phyloP scores from a whole-genome alignment of 2,113 vertebrate species.

The Heterochromis multidens region DNA sequence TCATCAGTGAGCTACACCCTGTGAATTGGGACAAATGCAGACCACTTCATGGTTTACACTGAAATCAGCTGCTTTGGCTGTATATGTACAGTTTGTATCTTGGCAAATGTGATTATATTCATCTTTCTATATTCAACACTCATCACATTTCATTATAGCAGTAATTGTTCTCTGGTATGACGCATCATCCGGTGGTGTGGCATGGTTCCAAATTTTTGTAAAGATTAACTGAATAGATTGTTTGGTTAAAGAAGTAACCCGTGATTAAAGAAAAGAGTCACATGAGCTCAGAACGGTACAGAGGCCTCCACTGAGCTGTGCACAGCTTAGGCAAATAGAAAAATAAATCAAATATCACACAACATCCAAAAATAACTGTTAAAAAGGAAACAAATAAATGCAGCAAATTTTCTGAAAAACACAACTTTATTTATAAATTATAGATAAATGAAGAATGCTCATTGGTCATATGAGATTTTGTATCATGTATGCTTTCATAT shows the following conservation, averaged over 20 bases:
- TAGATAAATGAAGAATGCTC: background rate
- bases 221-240: background rate
- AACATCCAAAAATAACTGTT: background rate
- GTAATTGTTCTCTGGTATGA: background rate
- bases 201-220: background rate
- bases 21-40: background rate
- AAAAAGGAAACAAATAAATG: background rate
- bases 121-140: background rate
- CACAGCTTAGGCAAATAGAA: background rate
- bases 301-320: background rate
- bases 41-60: background rate
- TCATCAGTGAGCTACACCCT: background rate
- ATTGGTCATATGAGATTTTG: background rate
- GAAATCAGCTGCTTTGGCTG: background rate
- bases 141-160: background rate
- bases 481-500: background rate
- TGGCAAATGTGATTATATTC: background rate
- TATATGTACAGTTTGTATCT: background rate
- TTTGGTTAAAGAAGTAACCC: background rate
- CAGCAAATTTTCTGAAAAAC: background rate
- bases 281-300: background rate
- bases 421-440: slow-evolving; percentile 13
- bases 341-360: background rate
- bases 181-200: background rate
- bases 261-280: background rate